Evolutionary conservation across 2,797 vertebrate species (phyloP).

Genomic region (Sylvia borin): DNA sequence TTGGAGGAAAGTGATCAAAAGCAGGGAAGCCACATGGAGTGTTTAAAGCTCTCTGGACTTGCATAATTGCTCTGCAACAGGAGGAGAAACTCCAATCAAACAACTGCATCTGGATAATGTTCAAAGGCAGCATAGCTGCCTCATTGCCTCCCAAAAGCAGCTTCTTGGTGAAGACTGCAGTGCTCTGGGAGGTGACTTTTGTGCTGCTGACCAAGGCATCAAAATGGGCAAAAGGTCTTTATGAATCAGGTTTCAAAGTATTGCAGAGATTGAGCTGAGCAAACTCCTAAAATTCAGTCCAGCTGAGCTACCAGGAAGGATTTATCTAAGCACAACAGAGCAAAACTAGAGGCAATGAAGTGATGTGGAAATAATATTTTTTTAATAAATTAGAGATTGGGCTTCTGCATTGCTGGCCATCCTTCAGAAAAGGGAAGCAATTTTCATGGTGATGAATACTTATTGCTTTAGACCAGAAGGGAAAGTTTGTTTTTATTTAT

Average conservation of each 20-base stretch:
- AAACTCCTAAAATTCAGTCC: background rate
- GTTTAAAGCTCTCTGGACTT: slow-evolving; percentile 2
- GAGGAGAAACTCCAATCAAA: background rate
- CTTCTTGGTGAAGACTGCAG: background rate
- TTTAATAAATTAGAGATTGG: background rate
- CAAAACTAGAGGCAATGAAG: slow-evolving; percentile 2
- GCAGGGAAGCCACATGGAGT: background rate
- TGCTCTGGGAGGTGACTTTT: background rate
- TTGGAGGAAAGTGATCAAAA: background rate
- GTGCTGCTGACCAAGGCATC: slow-evolving; percentile 1
- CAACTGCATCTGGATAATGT: background rate
- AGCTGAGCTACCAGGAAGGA: background rate
- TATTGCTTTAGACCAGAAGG: background rate
- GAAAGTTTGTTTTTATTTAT: background rate
- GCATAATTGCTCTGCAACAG: background rate
- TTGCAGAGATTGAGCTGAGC: background rate
- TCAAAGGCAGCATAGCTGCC: background rate
- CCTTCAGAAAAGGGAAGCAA: slow-evolving; percentile 9
- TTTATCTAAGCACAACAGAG: slow-evolving; percentile 11
- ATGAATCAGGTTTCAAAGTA: background rate
- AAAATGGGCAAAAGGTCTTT: background rate
- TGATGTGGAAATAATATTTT: slow-evolving; percentile 21
- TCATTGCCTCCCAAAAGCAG: background rate
- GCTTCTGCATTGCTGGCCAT: background rate
- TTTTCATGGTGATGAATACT: slow-evolving; percentile 21